Percentiles rank a stretch among this genome's conserved stretches.
Conservation (phyloP, 2,113 vertebrate species). For the Forbesichthys agassizii region DNA sequence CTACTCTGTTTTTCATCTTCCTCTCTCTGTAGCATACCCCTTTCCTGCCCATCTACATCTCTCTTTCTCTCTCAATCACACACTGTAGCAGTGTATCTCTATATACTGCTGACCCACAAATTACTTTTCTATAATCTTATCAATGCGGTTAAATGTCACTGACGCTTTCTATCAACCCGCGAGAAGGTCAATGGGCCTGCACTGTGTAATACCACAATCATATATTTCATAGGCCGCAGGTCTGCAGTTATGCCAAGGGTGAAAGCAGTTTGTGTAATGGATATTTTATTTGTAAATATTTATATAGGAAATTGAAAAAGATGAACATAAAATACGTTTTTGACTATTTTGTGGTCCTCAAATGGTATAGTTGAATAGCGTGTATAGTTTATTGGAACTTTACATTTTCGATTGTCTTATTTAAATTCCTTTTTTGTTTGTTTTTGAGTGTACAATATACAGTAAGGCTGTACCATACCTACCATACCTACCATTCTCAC, state of each 20-base stretch:
- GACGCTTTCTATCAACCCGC: conserved; percentile 48
- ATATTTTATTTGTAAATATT: not conserved
- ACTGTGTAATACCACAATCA: conserved; percentile 49
- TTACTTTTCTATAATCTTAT: conserved; percentile 51
- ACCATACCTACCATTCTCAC: not conserved
- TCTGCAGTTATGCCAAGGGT: conserved; percentile 13
- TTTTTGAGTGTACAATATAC: not conserved
- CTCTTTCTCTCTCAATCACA: not conserved
- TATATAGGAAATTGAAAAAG: not conserved
- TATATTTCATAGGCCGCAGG: conserved; percentile 2
- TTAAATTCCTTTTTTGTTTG: too few relatives aligned
- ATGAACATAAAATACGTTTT: too few relatives aligned
- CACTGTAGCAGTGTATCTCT: conserved; percentile 20
- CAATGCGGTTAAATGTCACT: conserved; percentile 63
- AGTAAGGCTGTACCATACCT: not conserved
- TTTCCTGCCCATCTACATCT: conserved; percentile 10
- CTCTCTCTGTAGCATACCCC: conserved; percentile 1
- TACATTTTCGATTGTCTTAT: too few relatives aligned
- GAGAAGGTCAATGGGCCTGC: conserved; percentile 63
- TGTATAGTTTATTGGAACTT: too few relatives aligned
- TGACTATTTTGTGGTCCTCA: not conserved
- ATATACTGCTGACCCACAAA: conserved; percentile 17
- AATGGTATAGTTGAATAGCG: not conserved
- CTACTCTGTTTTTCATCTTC: conserved; percentile 4
- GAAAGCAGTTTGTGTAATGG: not conserved